These are phyloP conservation scores for Hoplodrina blanda DNA, from an alignment of 2,888 invertebrate genomes.

Conservation along the genomic window DNA sequence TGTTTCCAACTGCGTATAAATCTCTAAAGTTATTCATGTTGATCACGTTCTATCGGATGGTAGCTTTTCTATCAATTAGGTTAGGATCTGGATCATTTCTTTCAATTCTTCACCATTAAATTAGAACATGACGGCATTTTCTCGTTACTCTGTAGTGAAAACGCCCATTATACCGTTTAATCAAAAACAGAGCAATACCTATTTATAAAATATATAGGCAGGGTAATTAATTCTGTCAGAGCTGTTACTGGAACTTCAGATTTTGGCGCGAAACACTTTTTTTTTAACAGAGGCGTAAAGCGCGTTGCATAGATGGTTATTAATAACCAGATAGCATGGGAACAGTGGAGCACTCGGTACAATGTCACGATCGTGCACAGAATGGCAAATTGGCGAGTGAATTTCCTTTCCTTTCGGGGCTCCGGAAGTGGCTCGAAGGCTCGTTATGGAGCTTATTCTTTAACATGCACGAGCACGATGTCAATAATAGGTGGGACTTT, in stretches of 20 bases:
- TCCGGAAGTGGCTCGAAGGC: slow-evolving; percentile 82
- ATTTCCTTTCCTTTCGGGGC: slow-evolving; percentile 87
- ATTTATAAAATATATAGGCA: no score
- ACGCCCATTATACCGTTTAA: no score
- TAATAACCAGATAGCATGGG: slow-evolving; percentile 75
- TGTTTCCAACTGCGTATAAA: slow-evolving; percentile 11
- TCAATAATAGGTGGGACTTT: slow-evolving; percentile 74
- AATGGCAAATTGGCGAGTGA: slow-evolving; percentile 82
- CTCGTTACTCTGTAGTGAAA: no score
- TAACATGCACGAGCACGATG: slow-evolving; percentile 79
- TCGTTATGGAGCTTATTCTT: slow-evolving; percentile 75
- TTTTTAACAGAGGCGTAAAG: slow-evolving; percentile 22
- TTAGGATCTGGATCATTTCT: no score
- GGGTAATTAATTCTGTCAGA: neutral
- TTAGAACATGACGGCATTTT: no score
- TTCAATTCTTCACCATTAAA: no score
- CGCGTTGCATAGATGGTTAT: slow-evolving; percentile 70
- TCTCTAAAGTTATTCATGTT: slow-evolving; percentile 14
- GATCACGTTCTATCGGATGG: slow-evolving; percentile 6
- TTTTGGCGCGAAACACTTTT: slow-evolving; percentile 1
- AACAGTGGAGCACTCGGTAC: slow-evolving; percentile 72
- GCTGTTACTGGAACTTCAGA: neutral
- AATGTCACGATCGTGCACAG: slow-evolving; percentile 77
- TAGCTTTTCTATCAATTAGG: neutral
- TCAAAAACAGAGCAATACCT: no score